Evolutionary conservation across 2,797 vertebrate genomes (phyloP).

Genomic region (Aselliscus stoliczkanus): DNA sequence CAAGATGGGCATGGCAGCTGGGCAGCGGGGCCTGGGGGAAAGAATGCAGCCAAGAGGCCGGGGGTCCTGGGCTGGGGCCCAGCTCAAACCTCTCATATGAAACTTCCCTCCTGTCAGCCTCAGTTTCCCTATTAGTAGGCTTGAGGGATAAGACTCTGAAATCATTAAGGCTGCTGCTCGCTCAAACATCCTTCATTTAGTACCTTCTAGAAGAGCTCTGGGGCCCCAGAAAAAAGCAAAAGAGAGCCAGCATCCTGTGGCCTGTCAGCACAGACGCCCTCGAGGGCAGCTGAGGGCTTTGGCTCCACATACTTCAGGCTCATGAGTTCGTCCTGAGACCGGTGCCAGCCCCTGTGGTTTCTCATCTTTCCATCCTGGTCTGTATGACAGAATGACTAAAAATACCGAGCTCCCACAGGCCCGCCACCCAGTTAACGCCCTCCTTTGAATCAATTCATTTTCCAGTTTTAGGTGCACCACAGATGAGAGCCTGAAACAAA

Average conservation of each 20-base stretch:
- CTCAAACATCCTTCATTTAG: not conserved
- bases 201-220: not conserved
- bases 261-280: not conserved
- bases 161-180: not conserved
- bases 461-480: not conserved
- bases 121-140: too few relatives aligned
- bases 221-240: too few relatives aligned
- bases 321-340: slow-evolving; percentile 33
- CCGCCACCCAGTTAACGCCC: not conserved
- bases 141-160: not conserved
- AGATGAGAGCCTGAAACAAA: not conserved
- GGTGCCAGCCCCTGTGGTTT: slow-evolving; percentile 51
- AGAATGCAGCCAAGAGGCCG: fast-evolving
- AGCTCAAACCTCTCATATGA: not conserved
- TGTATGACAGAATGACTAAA: slow-evolving; percentile 58
- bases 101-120: not conserved
- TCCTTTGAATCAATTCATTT: not conserved
- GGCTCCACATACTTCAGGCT: not conserved
- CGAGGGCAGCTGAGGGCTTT: not conserved
- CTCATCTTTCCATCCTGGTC: slow-evolving; percentile 42
- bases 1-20: fast-evolving
- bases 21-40: too few relatives aligned
- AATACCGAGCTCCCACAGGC: slow-evolving; percentile 47
- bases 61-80: not conserved
- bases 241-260: not conserved